Evolutionary conservation across 37 sponge, comb jelly and placozoan genomes (phyloP), one percentile per base, ranked within the genome.

Genomic region (Haliclona indistincta): DNA sequence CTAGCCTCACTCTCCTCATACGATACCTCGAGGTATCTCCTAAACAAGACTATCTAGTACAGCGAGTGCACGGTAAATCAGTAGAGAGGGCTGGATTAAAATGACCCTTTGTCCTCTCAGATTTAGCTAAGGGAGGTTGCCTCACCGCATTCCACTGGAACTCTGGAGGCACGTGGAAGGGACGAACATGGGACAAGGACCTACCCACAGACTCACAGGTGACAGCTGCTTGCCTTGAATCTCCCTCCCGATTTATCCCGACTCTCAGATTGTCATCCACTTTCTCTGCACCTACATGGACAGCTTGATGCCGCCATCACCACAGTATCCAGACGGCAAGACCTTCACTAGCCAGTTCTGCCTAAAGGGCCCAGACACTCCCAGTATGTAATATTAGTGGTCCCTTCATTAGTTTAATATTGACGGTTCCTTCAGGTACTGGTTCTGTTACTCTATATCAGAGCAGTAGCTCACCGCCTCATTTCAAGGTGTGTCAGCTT

Each of bases 131-230:
- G 28, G 96, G 88, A 6, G 71, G 85, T 68, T 77, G 80, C 66
- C 29, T 95, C 55, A 84, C 76, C 54, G 68, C 68, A 2, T 95
- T 75, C 55, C 63, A 81, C 13, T 95, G 96, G 96, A 81, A 88
- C 61, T 43, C 72, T 43, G 96, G 96, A 4, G 96, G 89, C 0
- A 49, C 49, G 56, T 91, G 89, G 86, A 88, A 80, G 42, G 89
- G 86, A 28, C 60, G 81, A 23, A 29, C 13, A 11, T 95, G 96
- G 96, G 68, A 85, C 79, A 81, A 84, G 47, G 92, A 91, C 70
- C 71, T 91, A 35, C 96, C 96, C 7, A 91, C 75, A 35, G 96
- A 95, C 74, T 74, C 92, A 22, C 92, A 95, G 78, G 93, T 92
- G 34, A 35, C 28, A n/a, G n/a, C n/a, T n/a, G n/a, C n/a, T n/a